Conservation (phyloP, 37 sponge, comb jelly and placozoan species). For the Chondrilla cf. caribensis region DNA sequence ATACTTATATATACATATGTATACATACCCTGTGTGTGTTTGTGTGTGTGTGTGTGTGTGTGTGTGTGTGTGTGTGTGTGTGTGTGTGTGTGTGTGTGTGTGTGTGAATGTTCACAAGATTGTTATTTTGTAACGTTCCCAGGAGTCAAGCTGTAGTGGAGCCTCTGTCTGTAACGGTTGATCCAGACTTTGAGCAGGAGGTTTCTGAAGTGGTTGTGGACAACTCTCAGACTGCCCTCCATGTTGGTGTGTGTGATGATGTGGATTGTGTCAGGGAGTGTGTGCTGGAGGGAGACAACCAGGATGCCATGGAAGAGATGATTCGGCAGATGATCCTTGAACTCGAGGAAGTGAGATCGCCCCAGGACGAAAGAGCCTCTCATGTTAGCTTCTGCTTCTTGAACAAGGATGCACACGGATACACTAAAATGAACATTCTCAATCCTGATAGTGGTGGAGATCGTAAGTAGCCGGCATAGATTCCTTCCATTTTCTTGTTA, state of each 20-base stretch:
- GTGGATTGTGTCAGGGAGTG: background rate
- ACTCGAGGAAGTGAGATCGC: constrained; percentile 17
- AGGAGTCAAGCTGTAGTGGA: constrained; percentile 1
- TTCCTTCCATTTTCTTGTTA: background rate
- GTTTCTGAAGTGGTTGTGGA: constrained; percentile 19
- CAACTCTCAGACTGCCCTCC: background rate
- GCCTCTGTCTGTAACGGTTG: background rate
- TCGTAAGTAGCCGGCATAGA: constrained; percentile 25
- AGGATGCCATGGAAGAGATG: constrained; percentile 14
- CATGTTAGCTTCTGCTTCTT: constrained; percentile 40
- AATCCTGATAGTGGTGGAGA: constrained; percentile 52
- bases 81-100: too few relatives aligned
- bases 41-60: too few relatives aligned
- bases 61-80: too few relatives aligned
- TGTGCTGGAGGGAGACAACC: background rate
- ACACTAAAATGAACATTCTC: constrained; percentile 51
- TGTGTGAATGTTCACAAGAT: too few relatives aligned
- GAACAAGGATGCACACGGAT: constrained; percentile 44
- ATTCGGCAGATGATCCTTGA: background rate
- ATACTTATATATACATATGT: too few relatives aligned
- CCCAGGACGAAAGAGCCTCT: constrained; percentile 9
- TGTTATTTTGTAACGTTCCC: too few relatives aligned
- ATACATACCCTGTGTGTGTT: too few relatives aligned
- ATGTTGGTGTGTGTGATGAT: constrained; percentile 4
- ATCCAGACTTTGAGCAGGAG: background rate